Conservation (phyloP, 2,888 invertebrate genomes). For the Alloscopus bannaensis region DNA sequence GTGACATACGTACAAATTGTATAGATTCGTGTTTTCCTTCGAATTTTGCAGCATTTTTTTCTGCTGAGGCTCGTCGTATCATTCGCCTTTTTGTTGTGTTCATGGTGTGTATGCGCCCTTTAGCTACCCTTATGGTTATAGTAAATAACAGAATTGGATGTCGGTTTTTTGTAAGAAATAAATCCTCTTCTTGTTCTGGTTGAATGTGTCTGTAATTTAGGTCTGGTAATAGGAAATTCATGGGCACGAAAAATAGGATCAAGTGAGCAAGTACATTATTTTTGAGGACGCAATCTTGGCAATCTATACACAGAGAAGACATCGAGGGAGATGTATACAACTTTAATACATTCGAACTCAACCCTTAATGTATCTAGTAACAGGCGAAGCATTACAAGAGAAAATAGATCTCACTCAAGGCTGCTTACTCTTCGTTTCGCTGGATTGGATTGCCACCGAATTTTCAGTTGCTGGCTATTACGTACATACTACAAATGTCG, state of each 20-base stretch:
- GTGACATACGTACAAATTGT: too few relatives aligned
- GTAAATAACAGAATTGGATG: conserved; percentile 55
- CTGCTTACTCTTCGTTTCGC: conserved; percentile 61
- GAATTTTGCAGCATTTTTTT: too few relatives aligned
- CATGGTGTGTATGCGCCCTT: conserved; percentile 47
- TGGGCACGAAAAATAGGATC: conserved; percentile 73
- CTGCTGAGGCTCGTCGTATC: not conserved
- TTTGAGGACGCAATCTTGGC: conserved; percentile 22
- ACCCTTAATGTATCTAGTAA: conserved; percentile 43
- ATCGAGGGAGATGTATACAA: too few relatives aligned
- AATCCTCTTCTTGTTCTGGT: conserved; percentile 72
- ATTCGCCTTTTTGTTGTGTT: not conserved
- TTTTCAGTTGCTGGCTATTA: conserved; percentile 45
- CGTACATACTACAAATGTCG: conserved; percentile 37
- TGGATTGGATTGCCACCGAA: conserved; percentile 49
- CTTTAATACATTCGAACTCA: not conserved
- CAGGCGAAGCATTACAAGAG: conserved; percentile 51
- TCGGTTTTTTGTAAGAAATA: conserved; percentile 54
- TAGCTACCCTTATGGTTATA: conserved; percentile 60
- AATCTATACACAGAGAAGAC: not conserved
- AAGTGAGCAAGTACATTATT: conserved; percentile 41
- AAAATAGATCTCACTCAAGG: conserved; percentile 55
- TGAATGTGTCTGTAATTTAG: conserved; percentile 74
- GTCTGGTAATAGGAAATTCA: conserved; percentile 71
- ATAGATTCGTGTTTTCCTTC: too few relatives aligned